These are phyloP conservation scores for Origma solitaria DNA, from an alignment of 2,113 vertebrate species.

Conservation along the genomic window DNA sequence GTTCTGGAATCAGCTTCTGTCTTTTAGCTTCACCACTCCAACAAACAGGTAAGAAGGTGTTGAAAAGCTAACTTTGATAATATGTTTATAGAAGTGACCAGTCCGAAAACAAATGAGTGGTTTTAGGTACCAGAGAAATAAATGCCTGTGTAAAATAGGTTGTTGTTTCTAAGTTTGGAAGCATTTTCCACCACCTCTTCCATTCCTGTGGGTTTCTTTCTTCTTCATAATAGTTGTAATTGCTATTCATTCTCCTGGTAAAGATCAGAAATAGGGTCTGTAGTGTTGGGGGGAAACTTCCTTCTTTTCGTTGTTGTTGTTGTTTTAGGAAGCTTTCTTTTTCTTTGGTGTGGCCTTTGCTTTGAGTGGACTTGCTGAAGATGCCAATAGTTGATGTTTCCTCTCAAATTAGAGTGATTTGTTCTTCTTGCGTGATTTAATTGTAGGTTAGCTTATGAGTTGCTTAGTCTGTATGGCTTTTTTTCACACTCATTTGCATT, in stretches of 20 bases:
- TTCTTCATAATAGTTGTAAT: background rate
- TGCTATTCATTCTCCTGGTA: background rate
- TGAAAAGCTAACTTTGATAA: background rate
- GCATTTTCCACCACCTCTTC: background rate
- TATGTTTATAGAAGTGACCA: background rate
- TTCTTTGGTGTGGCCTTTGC: background rate
- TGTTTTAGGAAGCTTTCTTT: background rate
- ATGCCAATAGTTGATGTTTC: background rate
- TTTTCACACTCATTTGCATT: background rate
- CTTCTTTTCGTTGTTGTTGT: background rate
- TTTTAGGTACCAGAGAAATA: background rate
- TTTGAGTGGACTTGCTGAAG: background rate
- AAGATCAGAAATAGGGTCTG: background rate
- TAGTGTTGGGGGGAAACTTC: background rate
- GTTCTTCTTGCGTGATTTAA: background rate
- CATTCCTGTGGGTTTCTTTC: background rate
- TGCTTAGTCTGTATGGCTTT: background rate
- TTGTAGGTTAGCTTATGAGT: background rate
- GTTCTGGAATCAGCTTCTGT: conserved; percentile 98
- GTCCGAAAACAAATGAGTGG: background rate
- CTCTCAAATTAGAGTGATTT: background rate
- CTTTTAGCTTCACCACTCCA: conserved; percentile 91
- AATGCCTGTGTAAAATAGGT: background rate
- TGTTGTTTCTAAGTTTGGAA: background rate
- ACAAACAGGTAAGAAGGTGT: conserved; percentile 83